Percentiles rank a stretch among this genome's conserved stretches.
phyloP scores from a whole-genome alignment of 2,888 invertebrate genomes.

The Tipula vernalis region DNA sequence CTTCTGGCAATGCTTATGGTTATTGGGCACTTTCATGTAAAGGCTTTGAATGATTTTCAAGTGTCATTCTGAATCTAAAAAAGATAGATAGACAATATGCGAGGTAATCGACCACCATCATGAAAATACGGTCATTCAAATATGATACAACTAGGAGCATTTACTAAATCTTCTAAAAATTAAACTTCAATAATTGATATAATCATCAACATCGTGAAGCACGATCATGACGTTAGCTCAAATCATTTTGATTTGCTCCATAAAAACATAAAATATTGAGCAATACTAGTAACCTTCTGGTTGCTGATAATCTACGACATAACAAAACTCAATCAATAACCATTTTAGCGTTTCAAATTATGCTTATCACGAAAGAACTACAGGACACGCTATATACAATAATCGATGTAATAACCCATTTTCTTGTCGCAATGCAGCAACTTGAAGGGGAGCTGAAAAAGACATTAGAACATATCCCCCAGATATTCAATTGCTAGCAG shows the following conservation, averaged over 20 bases:
- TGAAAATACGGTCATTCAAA: background rate
- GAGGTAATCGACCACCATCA: background rate
- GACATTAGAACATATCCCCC: too few species aligned
- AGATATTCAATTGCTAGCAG: too few species aligned
- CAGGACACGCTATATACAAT: background rate
- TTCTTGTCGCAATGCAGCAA: background rate
- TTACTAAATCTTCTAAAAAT: background rate
- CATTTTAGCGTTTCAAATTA: background rate
- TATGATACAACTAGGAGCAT: background rate
- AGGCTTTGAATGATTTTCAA: background rate
- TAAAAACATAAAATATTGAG: background rate
- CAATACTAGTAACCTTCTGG: background rate
- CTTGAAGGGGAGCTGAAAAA: too few species aligned
- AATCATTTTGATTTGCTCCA: background rate
- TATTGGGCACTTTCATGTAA: background rate
- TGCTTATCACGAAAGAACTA: background rate
- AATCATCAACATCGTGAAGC: too few species aligned
- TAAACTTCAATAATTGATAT: too few species aligned
- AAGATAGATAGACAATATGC: background rate
- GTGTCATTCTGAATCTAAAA: background rate
- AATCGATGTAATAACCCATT: background rate
- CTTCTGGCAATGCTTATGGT: background rate
- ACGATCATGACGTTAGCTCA: background rate
- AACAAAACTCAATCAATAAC: background rate
- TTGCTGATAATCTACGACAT: background rate